These are phyloP conservation scores for Connochaetes taurinus DNA, from an alignment of 2,113 vertebrate species.

Conservation along the genomic window DNA sequence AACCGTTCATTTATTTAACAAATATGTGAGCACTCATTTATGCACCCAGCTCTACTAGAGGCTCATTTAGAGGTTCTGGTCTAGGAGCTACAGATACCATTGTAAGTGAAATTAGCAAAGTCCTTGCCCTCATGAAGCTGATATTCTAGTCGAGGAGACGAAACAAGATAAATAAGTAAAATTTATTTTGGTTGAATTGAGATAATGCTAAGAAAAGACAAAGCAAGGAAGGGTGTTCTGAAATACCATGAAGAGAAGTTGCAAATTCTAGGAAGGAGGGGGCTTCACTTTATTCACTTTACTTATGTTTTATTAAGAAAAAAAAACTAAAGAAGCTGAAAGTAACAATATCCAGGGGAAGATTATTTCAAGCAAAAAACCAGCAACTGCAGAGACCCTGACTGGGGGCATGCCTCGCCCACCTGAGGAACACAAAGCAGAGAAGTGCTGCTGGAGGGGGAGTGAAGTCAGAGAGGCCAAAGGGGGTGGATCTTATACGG, in stretches of 20 bases:
- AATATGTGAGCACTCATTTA: neutral
- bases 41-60: neutral
- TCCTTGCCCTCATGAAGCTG: neutral
- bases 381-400: neutral
- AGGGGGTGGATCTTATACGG: neutral
- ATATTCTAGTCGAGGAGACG: neutral
- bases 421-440: neutral
- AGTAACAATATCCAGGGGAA: neutral
- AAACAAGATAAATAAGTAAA: neutral
- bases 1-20: neutral
- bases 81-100: neutral
- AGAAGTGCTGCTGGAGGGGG: accelerated
- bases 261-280: neutral
- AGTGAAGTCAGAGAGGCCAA: neutral
- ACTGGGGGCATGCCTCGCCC: no score
- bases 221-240: neutral
- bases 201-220: neutral
- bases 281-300: neutral
- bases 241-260: neutral
- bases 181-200: neutral
- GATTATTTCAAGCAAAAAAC: neutral
- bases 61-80: neutral
- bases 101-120: neutral
- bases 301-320: neutral
- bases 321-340: neutral